A percentile compares a stretch with the other conserved stretches of the same genome.
These are phyloP conservation scores for Orgyia antiqua DNA, from an alignment of 2,888 invertebrate genomes.

Conservation along the genomic window DNA sequence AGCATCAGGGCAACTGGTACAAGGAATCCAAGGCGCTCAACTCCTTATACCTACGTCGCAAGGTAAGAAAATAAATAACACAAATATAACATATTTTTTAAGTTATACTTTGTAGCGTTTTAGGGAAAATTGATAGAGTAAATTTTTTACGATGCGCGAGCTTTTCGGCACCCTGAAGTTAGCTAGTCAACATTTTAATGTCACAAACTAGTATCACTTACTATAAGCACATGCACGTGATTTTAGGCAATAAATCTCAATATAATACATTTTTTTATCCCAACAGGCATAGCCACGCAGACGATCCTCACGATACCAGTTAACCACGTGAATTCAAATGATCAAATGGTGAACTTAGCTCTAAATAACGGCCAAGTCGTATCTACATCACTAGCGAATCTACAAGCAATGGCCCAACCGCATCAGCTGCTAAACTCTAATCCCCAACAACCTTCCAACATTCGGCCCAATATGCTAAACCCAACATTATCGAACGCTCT, in stretches of 20 bases:
- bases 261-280: too few species aligned
- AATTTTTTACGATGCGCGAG: too few species aligned
- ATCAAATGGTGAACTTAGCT: conserved; percentile 87
- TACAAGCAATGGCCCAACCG: conserved; percentile 86
- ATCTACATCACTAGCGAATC: conserved; percentile 88
- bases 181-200: too few species aligned
- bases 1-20: conserved; percentile 93
- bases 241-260: too few species aligned
- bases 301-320: conserved; percentile 97
- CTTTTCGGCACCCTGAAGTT: too few species aligned
- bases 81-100: too few species aligned
- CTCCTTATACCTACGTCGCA: conserved; percentile 96
- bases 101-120: too few species aligned
- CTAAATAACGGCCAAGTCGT: conserved; percentile 92
- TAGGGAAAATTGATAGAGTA: too few species aligned
- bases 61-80: conserved; percentile 77
- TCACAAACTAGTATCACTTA: too few species aligned
- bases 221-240: too few species aligned
- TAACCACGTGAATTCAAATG: conserved; percentile 88
- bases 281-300: conserved; percentile 94
- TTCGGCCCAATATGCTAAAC: conserved; percentile 74
- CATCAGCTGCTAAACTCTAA: conserved; percentile 82
- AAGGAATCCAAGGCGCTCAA: conserved; percentile 95
- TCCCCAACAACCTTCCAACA: conserved; percentile 67
- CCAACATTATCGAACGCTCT: conserved; percentile 82